Percentiles rank a stretch among this genome's conserved stretches.
phyloP scores from a whole-genome alignment of 1,140 invertebrate genomes.

The Zaprionus vittiger region DNA sequence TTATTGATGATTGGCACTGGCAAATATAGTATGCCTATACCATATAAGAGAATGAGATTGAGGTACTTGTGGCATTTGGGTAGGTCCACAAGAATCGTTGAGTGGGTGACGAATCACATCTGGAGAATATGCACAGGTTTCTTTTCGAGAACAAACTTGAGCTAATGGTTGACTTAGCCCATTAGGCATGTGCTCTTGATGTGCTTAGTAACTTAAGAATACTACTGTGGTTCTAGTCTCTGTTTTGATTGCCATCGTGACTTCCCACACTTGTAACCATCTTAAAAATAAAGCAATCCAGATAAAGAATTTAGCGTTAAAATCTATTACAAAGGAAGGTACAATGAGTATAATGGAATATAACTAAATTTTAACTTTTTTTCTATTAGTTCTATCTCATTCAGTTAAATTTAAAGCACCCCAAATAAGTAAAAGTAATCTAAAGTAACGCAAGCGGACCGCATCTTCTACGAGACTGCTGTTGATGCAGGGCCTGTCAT shows the following conservation, averaged over 20 bases:
- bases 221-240: neutral
- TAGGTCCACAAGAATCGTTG: conserved; percentile 14
- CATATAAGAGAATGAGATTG: neutral
- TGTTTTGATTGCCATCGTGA: neutral
- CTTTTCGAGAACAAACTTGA: neutral
- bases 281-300: neutral
- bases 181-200: neutral
- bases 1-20: conserved; percentile 35
- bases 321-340: neutral
- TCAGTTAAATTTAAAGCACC: neutral
- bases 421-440: neutral
- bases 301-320: too few relatives aligned
- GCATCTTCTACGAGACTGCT: neutral
- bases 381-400: too few relatives aligned
- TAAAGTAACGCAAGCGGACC: neutral
- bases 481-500: neutral
- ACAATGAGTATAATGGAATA: too few relatives aligned
- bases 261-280: neutral
- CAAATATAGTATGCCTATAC: neutral
- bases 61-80: conserved; percentile 3
- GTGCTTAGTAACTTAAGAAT: neutral
- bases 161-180: neutral
- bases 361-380: too few relatives aligned
- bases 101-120: conserved; percentile 23
- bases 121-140: conserved; percentile 1